Evolutionary conservation across 1,140 invertebrate species (phyloP).

Genomic region (Pemphigus obesinymphae): DNA sequence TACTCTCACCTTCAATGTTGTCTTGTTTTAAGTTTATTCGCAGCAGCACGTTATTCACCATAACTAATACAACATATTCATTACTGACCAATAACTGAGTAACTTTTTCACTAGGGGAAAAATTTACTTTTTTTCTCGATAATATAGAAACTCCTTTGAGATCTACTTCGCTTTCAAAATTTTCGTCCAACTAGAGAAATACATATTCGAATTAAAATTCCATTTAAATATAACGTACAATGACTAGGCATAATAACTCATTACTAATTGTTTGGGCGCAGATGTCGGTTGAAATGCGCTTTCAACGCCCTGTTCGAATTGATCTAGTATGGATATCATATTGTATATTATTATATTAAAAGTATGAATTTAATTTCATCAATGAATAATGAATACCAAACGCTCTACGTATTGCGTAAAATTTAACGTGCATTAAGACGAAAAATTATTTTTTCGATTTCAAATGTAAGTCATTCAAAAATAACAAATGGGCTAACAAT

Average conservation of each 20-base stretch:
- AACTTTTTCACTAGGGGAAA: constrained; percentile 69
- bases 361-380: no score
- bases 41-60: constrained; percentile 75
- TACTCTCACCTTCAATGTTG: constrained; percentile 64
- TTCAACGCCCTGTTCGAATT: constrained; percentile 70
- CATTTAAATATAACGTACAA: no score
- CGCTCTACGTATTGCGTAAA: no score
- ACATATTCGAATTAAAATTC: neutral
- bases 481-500: no score
- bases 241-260: neutral
- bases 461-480: no score
- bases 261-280: constrained; percentile 9
- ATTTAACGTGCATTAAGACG: no score
- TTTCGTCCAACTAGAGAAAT: constrained; percentile 57
- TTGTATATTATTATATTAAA: no score
- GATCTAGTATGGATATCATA: constrained; percentile 61
- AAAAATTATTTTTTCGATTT: no score
- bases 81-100: constrained; percentile 75
- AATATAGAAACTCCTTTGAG: constrained; percentile 72
- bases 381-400: no score
- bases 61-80: constrained; percentile 75
- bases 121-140: constrained; percentile 71
- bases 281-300: constrained; percentile 49
- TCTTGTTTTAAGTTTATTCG: constrained; percentile 76
- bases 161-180: constrained; percentile 61